Evolutionary conservation across 2,113 vertebrate genomes (phyloP).

Genomic region (Chlorodrepanis virens): DNA sequence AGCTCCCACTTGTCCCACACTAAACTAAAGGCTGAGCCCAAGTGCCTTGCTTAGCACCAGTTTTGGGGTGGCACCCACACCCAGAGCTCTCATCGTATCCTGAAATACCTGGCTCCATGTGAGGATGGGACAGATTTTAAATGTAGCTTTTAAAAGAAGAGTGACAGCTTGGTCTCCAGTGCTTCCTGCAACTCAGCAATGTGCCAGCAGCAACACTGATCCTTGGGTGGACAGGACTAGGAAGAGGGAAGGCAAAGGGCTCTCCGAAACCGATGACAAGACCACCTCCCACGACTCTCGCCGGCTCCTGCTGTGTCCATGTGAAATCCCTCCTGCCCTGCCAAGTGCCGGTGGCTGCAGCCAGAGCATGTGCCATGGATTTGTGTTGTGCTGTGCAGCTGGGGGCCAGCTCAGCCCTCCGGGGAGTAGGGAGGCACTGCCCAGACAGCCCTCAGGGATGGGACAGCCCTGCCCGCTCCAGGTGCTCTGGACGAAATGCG

Average conservation of each 20-base stretch:
- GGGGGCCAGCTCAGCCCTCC: background rate
- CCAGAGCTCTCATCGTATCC: background rate
- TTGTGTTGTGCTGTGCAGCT: background rate
- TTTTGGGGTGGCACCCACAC: background rate
- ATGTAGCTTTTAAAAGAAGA: background rate
- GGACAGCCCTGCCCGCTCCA: background rate
- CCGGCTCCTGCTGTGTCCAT: fast-evolving
- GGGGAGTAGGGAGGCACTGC: background rate
- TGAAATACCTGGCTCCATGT: background rate
- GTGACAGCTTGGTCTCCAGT: background rate
- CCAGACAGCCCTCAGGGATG: fast-evolving
- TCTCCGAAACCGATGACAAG: background rate
- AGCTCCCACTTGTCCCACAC: background rate
- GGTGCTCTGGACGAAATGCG: background rate
- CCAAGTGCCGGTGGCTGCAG: background rate
- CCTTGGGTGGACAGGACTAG: background rate
- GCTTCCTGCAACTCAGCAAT: background rate
- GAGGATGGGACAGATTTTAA: background rate
- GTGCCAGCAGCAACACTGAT: background rate
- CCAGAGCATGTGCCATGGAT: background rate
- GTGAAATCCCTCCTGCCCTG: background rate
- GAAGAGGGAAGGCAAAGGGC: background rate
- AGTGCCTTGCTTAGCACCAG: background rate
- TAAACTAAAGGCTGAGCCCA: background rate
- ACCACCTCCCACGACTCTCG: fast-evolving